Evolutionary conservation across 2,113 vertebrate species (phyloP).

Genomic region (Lonchura striata): DNA sequence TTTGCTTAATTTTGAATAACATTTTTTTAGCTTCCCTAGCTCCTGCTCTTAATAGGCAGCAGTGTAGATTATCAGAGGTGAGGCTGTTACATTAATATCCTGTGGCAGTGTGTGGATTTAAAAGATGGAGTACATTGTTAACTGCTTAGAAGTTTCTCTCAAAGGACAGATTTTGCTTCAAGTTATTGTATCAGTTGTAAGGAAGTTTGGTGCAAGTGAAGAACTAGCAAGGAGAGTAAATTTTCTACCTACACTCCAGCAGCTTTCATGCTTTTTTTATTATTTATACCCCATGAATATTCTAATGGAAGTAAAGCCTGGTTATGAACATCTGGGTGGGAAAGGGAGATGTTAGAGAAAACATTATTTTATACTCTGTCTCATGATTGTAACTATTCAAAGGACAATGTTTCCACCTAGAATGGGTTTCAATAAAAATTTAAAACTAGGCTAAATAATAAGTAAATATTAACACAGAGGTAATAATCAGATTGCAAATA

Average conservation of each 20-base stretch:
- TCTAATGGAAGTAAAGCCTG: background rate
- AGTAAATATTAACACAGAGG: background rate
- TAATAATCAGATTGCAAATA: background rate
- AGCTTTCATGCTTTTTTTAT: background rate
- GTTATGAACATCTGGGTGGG: background rate
- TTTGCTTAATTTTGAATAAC: background rate
- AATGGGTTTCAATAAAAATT: background rate
- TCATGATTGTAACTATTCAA: background rate
- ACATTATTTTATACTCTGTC: background rate
- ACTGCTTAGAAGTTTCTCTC: background rate
- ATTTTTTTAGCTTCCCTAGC: background rate
- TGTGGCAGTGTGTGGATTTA: background rate
- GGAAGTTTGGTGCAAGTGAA: background rate
- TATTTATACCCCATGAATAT: constrained; percentile 44
- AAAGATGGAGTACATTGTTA: background rate
- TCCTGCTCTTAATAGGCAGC: background rate
- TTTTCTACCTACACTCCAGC: background rate
- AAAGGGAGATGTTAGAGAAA: background rate
- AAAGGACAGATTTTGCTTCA: constrained; percentile 13
- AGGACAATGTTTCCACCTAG: background rate
- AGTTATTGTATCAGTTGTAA: background rate
- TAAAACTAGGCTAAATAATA: background rate
- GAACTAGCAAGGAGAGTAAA: background rate
- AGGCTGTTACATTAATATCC: background rate
- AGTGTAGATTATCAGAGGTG: background rate